phyloP scores from a whole-genome alignment of 2,797 vertebrate species.

The Galaxias olidus region DNA sequence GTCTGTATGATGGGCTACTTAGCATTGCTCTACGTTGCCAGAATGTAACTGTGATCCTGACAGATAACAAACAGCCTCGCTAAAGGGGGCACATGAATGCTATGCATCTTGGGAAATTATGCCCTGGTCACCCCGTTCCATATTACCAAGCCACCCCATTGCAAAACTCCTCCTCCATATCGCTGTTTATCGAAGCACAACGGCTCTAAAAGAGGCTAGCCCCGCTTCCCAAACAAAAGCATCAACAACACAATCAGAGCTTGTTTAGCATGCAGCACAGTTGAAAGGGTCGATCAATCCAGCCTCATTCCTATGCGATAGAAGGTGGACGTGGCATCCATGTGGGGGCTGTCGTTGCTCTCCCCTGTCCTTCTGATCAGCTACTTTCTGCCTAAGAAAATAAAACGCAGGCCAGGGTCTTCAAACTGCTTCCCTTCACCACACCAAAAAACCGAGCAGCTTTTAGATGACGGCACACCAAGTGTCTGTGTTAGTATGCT shows the following conservation, averaged over 20 bases:
- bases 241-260: slow-evolving; percentile 15
- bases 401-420: neutral
- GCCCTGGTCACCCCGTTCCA: slow-evolving; percentile 41
- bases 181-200: too few species aligned
- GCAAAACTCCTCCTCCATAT: slow-evolving; percentile 21
- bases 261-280: slow-evolving; percentile 37
- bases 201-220: neutral
- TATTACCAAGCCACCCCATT: slow-evolving; percentile 42
- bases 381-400: too few species aligned
- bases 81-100: slow-evolving; percentile 50
- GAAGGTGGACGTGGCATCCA: slow-evolving; percentile 1
- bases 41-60: slow-evolving; percentile 44
- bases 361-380: neutral
- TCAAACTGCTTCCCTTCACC: neutral
- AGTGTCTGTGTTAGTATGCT: too few species aligned
- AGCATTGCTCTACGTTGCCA: slow-evolving; percentile 42
- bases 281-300: slow-evolving; percentile 45
- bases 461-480: too few species aligned
- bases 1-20: slow-evolving; percentile 41
- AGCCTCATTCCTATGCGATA: slow-evolving; percentile 33
- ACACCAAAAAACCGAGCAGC: too few species aligned
- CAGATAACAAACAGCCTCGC: slow-evolving; percentile 67
- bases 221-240: slow-evolving; percentile 46
- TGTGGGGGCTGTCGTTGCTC: neutral
- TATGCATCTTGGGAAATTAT: slow-evolving; percentile 64